Evolutionary conservation across 2,113 vertebrate species (phyloP).

Genomic region (Rhinolophus sinicus): DNA sequence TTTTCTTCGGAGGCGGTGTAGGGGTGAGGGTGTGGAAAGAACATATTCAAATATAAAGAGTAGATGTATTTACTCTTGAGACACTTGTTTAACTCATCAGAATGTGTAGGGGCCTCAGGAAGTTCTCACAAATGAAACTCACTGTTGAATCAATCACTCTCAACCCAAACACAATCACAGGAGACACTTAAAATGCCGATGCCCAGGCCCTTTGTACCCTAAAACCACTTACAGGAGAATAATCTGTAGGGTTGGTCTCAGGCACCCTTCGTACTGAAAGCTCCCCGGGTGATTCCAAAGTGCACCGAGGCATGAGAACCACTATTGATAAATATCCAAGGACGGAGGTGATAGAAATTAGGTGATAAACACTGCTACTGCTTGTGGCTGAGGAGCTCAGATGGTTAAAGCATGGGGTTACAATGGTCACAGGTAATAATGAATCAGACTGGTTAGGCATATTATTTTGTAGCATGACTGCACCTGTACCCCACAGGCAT

Average conservation of each 20-base stretch:
- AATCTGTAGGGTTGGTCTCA: background rate
- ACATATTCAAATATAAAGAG: background rate
- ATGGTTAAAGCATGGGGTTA: background rate
- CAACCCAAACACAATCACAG: background rate
- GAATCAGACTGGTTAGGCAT: background rate
- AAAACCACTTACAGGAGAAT: constrained; percentile 7
- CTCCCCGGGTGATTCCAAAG: background rate
- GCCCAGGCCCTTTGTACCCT: background rate
- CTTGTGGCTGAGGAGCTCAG: background rate
- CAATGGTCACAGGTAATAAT: background rate
- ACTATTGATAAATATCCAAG: background rate
- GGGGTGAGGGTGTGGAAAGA: background rate
- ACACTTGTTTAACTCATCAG: constrained; percentile 37
- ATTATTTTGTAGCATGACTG: background rate
- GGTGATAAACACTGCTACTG: background rate
- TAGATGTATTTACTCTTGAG: background rate
- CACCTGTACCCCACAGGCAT: background rate
- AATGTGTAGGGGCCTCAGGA: background rate
- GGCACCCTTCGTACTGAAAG: background rate
- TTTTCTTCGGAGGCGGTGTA: background rate
- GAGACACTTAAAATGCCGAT: background rate
- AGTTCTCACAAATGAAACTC: background rate
- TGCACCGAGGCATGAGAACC: background rate
- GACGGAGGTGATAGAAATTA: background rate
- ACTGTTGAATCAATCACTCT: background rate